phyloP scores from a whole-genome alignment of 2,888 invertebrate genomes.

The Leistus spinibarbis region DNA sequence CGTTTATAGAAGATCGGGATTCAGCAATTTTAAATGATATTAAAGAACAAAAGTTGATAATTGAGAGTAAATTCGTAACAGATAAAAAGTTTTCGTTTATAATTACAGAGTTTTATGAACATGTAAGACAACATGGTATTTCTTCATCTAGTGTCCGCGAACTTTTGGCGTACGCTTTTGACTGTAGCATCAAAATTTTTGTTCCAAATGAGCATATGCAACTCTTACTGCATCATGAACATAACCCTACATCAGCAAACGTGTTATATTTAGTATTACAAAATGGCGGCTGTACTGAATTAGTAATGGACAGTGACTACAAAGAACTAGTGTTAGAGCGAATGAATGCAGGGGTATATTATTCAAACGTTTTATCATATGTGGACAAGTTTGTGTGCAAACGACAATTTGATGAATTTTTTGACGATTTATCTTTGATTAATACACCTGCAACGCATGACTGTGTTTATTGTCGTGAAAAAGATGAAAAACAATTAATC shows the following conservation, averaged over 20 bases:
- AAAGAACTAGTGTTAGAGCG: slow-evolving; percentile 36
- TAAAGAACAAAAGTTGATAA: slow-evolving; percentile 1
- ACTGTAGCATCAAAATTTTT: slow-evolving; percentile 40
- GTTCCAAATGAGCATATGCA: slow-evolving; percentile 26
- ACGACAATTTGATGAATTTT: slow-evolving; percentile 39
- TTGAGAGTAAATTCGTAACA: background rate
- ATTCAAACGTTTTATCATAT: slow-evolving; percentile 21
- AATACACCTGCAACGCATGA: background rate
- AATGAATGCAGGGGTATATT: slow-evolving; percentile 19
- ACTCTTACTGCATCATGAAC: slow-evolving; percentile 32
- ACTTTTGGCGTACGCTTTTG: slow-evolving; percentile 41
- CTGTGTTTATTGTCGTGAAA: slow-evolving; percentile 28
- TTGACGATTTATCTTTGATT: slow-evolving; percentile 13
- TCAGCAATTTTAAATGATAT: slow-evolving; percentile 4
- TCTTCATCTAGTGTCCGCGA: slow-evolving; percentile 40
- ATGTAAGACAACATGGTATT: slow-evolving; percentile 39
- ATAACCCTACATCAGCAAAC: slow-evolving; percentile 37
- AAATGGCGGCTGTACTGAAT: slow-evolving; percentile 27
- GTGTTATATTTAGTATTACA: slow-evolving; percentile 22
- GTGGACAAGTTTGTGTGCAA: slow-evolving; percentile 33
- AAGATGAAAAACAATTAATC: slow-evolving; percentile 18
- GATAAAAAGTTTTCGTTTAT: slow-evolving; percentile 27
- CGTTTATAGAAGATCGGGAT: background rate
- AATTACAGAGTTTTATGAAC: slow-evolving; percentile 34
- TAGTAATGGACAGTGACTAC: slow-evolving; percentile 37